Base-by-base conservation (phyloP, 2,113 vertebrate genomes). In the Gambusia holbrooki region DNA sequence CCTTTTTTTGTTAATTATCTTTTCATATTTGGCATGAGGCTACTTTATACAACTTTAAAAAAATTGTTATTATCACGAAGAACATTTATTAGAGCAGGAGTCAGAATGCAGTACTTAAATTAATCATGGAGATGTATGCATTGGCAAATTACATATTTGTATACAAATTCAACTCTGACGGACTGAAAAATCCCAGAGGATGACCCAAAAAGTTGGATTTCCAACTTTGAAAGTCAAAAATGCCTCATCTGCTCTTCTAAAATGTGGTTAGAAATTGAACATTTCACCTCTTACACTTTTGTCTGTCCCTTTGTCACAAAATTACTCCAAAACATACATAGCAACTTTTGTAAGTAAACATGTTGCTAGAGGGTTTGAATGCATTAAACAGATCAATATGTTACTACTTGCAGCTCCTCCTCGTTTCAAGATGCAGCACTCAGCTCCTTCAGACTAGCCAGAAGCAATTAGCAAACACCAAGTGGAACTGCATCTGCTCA, bases 61-160 rank as follows among this genome's bases (percentile, higher is more conserved):
- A 9, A 19, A 27, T 35, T 27, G 25, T 19, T 72, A 27, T 45
- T 27, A 79, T 33, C 66, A 79, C 32, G 79, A 73, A 5, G 33
- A 73, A 65, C 12, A 33, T 79, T 58, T 74, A 69, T 77, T 60
- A 11, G 11, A 45, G 4, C 28, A 66, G 62, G 14, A 35, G 45
- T 1, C 2, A 60, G 22, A 28, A 30, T 64, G 35, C 71, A n/a
- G 35, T 9, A 58, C 25, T 11, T 58, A 58, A n/a, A 58, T 25
- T 58, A 58, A 58, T 19, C 45, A 19, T 48, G 45, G 17, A 19
- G 45, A 48, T 48, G 5, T 7, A 48, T 7, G 45, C 5, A 17
- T 48, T 48, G 19, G 17, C 45, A 48, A 7, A 48, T 48, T 48
- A 48, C 7, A 48, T 5, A 14, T 5, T 48, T 48, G 1, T 17